These are phyloP conservation scores for Zootermopsis nevadensis DNA, from an alignment of 2,888 invertebrate species.

Conservation along the genomic window DNA sequence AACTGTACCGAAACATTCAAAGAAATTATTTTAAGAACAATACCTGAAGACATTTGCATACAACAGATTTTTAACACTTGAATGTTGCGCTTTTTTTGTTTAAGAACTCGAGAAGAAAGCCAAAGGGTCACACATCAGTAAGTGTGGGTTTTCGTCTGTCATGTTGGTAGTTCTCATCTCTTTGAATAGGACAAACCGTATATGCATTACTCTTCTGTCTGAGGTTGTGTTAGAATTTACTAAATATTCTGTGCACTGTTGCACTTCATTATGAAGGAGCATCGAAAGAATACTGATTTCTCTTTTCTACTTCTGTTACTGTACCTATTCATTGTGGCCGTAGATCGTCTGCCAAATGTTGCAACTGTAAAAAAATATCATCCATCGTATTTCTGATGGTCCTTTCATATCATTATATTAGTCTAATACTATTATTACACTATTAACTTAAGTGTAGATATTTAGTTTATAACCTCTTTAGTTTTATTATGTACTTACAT, in stretches of 20 bases:
- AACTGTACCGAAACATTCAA: not conserved
- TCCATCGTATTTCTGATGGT: too few species aligned
- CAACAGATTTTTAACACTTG: conserved; percentile 11
- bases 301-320: too few species aligned
- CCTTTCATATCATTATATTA: too few species aligned
- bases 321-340: too few species aligned
- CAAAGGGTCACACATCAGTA: conserved; percentile 55
- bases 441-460: too few species aligned
- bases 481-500: too few species aligned
- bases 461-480: too few species aligned
- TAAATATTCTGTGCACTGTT: not conserved
- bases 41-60: not conserved
- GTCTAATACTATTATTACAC: too few species aligned
- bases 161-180: not conserved
- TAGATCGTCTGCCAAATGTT: too few species aligned
- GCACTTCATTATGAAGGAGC: not conserved
- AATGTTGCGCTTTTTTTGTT: conserved; percentile 53
- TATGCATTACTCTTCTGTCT: not conserved
- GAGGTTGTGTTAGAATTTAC: not conserved
- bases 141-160: conserved; percentile 50
- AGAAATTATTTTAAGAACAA: not conserved
- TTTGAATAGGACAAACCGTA: not conserved
- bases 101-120: conserved; percentile 57
- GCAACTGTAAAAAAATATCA: too few species aligned
- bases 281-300: too few species aligned